Percentiles rank a stretch among this genome's conserved stretches.
Evolutionary conservation across 2,888 invertebrate genomes (phyloP).

Genomic region (Agrotis ipsilon): DNA sequence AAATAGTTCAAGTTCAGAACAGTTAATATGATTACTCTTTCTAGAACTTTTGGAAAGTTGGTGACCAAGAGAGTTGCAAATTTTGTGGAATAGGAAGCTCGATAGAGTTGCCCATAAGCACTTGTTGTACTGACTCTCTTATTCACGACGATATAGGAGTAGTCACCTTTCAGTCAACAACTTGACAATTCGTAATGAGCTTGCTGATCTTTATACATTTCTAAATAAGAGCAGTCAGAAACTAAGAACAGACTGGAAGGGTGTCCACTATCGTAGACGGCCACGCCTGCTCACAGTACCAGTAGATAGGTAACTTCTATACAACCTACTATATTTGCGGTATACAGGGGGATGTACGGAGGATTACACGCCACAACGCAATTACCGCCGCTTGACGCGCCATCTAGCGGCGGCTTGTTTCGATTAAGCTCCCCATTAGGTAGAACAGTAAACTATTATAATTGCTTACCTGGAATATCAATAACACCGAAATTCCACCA

Average conservation of each 20-base stretch:
- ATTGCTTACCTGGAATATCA: neutral
- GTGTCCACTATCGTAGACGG: neutral
- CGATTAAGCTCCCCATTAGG: neutral
- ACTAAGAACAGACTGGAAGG: too few species aligned
- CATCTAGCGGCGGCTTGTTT: neutral
- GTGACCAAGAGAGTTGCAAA: too few species aligned
- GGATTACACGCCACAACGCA: neutral
- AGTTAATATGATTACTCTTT: too few species aligned
- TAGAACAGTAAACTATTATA: neutral
- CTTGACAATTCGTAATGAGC: neutral
- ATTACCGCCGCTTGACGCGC: constrained; percentile 4
- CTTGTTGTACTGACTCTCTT: too few species aligned
- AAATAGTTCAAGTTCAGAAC: too few species aligned
- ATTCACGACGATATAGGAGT: too few species aligned
- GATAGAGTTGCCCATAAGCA: too few species aligned
- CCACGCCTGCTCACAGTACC: neutral
- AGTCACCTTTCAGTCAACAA: too few species aligned
- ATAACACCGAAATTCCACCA: too few species aligned
- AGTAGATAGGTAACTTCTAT: neutral
- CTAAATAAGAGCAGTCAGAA: neutral
- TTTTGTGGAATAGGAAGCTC: too few species aligned
- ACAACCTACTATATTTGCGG: neutral
- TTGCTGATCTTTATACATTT: neutral
- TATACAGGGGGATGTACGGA: neutral
- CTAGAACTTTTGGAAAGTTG: too few species aligned